Conservation (phyloP, 2,113 vertebrate species). For the Trematomus loennbergii region DNA sequence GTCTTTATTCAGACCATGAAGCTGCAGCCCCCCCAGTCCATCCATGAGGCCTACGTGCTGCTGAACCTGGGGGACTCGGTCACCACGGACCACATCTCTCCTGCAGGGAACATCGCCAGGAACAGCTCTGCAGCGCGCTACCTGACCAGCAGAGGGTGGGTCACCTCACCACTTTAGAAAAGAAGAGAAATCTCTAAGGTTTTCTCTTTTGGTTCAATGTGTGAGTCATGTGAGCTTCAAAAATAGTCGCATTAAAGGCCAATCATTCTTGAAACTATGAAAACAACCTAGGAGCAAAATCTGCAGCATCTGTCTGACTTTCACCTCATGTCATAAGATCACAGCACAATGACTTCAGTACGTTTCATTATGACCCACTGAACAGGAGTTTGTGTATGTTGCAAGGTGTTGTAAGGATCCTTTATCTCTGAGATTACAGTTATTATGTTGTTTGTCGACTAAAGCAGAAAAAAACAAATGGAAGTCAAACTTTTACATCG, state of each 20-base stretch:
- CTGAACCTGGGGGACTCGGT: slow-evolving; percentile 96
- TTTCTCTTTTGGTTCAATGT: no score
- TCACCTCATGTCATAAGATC: background rate
- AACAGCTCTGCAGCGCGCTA: slow-evolving; percentile 94
- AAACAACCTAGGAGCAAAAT: background rate
- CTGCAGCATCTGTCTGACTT: background rate
- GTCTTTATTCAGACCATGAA: slow-evolving; percentile 84
- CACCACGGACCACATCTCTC: slow-evolving; percentile 98
- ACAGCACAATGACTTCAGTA: no score
- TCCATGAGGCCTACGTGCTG: slow-evolving; percentile 91
- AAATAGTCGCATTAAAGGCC: no score
- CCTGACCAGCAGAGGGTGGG: slow-evolving; percentile 90
- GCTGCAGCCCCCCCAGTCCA: slow-evolving; percentile 85
- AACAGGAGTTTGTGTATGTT: background rate
- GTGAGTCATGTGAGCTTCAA: no score
- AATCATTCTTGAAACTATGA: background rate
- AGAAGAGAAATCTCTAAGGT: no score
- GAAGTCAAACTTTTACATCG: background rate
- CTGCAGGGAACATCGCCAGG: slow-evolving; percentile 97
- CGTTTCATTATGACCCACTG: background rate
- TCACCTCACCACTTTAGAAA: no score
- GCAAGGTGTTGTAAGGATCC: background rate
- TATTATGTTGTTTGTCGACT: background rate
- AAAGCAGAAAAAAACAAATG: background rate
- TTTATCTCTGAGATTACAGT: background rate